Percentiles rank a stretch among this genome's conserved stretches.
These are phyloP conservation scores for Mormoops blainvillei DNA, from an alignment of 2,113 vertebrate species.

Conservation along the genomic window DNA sequence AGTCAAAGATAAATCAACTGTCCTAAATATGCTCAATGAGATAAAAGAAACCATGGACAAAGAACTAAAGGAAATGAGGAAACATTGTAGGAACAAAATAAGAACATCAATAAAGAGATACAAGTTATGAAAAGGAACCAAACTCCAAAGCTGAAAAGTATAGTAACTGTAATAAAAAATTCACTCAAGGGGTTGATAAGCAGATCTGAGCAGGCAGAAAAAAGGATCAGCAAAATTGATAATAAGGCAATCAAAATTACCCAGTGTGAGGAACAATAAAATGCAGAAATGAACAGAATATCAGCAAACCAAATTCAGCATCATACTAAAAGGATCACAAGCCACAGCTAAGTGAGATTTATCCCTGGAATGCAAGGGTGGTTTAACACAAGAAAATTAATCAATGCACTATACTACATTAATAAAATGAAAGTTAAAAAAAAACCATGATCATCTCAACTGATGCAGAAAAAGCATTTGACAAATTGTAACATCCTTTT, in stretches of 20 bases:
- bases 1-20: not conserved
- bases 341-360: not conserved
- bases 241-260: not conserved
- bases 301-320: not conserved
- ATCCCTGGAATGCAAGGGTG: no score
- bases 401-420: not conserved
- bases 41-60: not conserved
- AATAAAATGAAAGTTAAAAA: not conserved
- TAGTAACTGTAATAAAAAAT: not conserved
- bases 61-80: not conserved
- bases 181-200: not conserved
- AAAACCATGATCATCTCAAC: not conserved
- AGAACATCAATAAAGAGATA: not conserved
- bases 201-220: not conserved
- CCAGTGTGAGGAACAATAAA: not conserved
- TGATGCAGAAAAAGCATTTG: no score
- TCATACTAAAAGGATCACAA: not conserved
- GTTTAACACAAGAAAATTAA: no score
- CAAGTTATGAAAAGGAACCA: not conserved
- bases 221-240: not conserved
- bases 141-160: not conserved
- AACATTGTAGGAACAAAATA: not conserved
- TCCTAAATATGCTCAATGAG: not conserved
- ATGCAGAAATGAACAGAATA: not conserved
- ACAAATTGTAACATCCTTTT: no score